Evolutionary conservation across 2,797 vertebrate genomes (phyloP), one percentile per base, ranked within the genome.

Genomic region (Cryptoblepharus egeriae): DNA sequence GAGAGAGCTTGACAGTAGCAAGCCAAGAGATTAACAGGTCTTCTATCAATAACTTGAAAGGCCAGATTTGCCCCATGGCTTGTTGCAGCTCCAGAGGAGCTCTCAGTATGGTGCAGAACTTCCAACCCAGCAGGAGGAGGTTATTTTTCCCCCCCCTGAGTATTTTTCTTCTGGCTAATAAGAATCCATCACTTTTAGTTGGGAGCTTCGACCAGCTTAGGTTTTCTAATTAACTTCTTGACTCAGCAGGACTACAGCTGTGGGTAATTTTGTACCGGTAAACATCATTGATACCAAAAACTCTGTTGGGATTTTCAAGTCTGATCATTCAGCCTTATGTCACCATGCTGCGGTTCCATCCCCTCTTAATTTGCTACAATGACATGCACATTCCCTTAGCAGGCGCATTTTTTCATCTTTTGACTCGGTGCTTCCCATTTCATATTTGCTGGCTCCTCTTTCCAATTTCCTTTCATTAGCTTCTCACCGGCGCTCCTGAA

Each of bases 181-280:
- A 87, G 79, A 89, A 3, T 78, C 77, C 75, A n/a, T 70, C 70
- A 30, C 82, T 88, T 85, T 55, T 77, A 87, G 26, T 2, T 77
- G 80, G 26, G 79, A 69, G 81, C 72, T 65, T 64, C 72, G 64
- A 60, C 6, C 68, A 77, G 72, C 24, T 89, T 81, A 63, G 87
- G 22, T 79, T 83, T 88, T 83, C 65, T 88, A 84, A 88, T 85
- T 86, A 91, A 58, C 32, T 79, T 1, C 58, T 91, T 75, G 55
- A 11, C 75, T 32, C 35, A 42, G 5, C 65, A 80, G 37, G 37
- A 77, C 65, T 80, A 86, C 74, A 90, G 22, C 58, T 63, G 28
- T 70, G 37, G 77, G 30, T 57, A 79, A 81, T 83, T 83, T 81
- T 81, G 73, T 45, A 82, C 82, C 32, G 45, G 35, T 89, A 85